Evolutionary conservation across 2,113 vertebrate genomes (phyloP), one percentile per base, ranked within the genome.

Genomic region (Delphinapterus leucas): DNA sequence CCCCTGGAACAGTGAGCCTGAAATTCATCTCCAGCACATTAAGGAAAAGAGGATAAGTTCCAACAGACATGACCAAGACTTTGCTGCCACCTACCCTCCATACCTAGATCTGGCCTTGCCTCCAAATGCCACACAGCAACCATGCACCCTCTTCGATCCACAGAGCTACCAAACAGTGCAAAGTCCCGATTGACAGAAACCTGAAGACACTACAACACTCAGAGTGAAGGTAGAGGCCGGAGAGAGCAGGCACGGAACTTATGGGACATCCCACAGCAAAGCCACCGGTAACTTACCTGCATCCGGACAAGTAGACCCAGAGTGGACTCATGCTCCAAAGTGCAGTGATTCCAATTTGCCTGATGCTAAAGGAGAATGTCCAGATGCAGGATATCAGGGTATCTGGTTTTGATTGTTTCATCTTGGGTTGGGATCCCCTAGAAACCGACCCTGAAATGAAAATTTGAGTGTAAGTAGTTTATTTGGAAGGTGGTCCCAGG

Each of bases 71-170:
- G 94, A 87, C 80, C 83, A 93, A 90, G 92, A 89, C 90, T 97
- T 95, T 96, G 94, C 97, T 97, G 95, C 92, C 95, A 96, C 74
- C 92, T 95, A 93, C 25, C 36, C 92, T 82, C 47, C 77, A 93
- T 88, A 53, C 53, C 44, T 95, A 96, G 92, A 93, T 79, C 86
- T 95, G 89, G 23, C 63, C 36, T 86, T 94, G 38, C 33, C 60
- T 90, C 87, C 33, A 87, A 79, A 60, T 74, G 21, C 26, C 74
- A 90, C 47, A 63, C 5, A 21, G 31, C 58, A 71, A 41, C 65
- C 28, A 49, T 5, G 63, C 0, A 14, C 7, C 55, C 70, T 73
- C 74, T 86, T 65, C n/a, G 26, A 47, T 2, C 47, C 61, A 47
- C 9, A 44, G 33, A 68, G 53, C 65, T 90, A 49, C 60, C 36